Conservation (phyloP, 2,113 vertebrate species). For the Centropus bengalensis region DNA sequence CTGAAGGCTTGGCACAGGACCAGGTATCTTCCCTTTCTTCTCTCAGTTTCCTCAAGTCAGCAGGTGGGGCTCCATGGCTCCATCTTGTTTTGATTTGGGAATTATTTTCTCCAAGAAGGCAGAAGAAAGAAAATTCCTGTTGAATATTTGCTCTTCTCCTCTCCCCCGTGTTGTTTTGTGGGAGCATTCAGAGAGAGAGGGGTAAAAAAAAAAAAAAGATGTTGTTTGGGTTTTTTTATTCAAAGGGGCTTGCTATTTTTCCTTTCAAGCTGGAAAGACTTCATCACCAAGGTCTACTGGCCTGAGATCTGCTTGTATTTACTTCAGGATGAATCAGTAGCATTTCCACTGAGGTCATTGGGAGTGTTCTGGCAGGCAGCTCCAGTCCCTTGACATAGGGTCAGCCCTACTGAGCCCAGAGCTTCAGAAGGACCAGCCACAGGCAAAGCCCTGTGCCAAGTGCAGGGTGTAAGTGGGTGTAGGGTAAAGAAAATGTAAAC, state of each 20-base stretch:
- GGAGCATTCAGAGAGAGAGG: background rate
- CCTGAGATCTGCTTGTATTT: background rate
- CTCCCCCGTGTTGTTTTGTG: background rate
- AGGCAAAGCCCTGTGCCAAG: rapidly evolving
- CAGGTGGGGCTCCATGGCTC: constrained; percentile 53
- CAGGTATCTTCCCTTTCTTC: constrained; percentile 60
- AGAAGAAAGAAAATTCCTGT: background rate
- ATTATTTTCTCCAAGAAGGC: background rate
- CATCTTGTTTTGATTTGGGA: constrained; percentile 24
- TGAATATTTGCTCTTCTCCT: background rate
- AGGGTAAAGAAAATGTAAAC: background rate
- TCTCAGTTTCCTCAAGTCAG: constrained; percentile 37
- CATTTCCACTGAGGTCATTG: background rate
- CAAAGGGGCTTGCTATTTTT: background rate
- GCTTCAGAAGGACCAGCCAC: background rate
- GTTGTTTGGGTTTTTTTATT: background rate
- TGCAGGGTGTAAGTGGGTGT: background rate
- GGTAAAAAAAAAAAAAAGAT: too few species aligned
- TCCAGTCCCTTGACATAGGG: rapidly evolving
- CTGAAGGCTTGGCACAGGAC: constrained; percentile 49
- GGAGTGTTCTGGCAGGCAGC: background rate
- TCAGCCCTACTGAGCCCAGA: background rate
- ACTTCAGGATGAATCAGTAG: background rate
- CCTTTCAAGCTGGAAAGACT: background rate
- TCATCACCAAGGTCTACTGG: background rate